Evolutionary conservation across 2,113 vertebrate species (phyloP).

Genomic region (Hemicordylus capensis): DNA sequence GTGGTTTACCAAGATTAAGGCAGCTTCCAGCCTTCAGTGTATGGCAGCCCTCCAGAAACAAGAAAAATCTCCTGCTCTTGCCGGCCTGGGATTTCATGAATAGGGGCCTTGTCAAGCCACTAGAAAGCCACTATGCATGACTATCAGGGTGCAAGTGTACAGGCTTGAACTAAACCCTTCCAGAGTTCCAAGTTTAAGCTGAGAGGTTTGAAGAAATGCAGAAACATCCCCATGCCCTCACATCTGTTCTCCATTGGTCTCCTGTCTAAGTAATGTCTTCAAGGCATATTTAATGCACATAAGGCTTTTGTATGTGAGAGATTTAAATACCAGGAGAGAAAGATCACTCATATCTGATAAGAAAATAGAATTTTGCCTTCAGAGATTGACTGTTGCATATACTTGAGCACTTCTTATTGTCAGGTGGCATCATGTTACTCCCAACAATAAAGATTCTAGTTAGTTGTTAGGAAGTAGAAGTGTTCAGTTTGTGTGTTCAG

Average conservation of each 20-base stretch:
- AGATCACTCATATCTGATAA: background rate
- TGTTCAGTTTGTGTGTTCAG: background rate
- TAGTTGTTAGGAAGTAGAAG: background rate
- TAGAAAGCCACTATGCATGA: too few relatives aligned
- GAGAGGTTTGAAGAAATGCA: background rate
- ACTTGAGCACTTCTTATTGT: background rate
- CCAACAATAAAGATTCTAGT: background rate
- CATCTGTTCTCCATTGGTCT: background rate
- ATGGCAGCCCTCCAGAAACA: too few relatives aligned
- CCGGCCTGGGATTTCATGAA: too few relatives aligned
- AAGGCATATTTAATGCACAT: background rate
- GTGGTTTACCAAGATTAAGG: too few relatives aligned
- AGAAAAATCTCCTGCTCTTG: too few relatives aligned
- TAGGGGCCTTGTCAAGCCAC: too few relatives aligned
- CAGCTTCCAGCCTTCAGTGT: too few relatives aligned
- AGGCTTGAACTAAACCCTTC: background rate
- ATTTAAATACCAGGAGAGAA: background rate
- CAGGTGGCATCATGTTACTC: constrained; percentile 15
- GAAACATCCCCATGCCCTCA: background rate
- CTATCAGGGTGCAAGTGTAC: too few relatives aligned
- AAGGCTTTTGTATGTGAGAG: background rate
- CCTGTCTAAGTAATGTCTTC: background rate
- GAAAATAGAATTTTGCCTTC: background rate
- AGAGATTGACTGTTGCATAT: background rate
- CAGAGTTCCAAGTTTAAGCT: background rate